These are phyloP conservation scores for Hemibagrus wyckioides DNA, from an alignment of 2,113 vertebrate genomes.

Conservation along the genomic window DNA sequence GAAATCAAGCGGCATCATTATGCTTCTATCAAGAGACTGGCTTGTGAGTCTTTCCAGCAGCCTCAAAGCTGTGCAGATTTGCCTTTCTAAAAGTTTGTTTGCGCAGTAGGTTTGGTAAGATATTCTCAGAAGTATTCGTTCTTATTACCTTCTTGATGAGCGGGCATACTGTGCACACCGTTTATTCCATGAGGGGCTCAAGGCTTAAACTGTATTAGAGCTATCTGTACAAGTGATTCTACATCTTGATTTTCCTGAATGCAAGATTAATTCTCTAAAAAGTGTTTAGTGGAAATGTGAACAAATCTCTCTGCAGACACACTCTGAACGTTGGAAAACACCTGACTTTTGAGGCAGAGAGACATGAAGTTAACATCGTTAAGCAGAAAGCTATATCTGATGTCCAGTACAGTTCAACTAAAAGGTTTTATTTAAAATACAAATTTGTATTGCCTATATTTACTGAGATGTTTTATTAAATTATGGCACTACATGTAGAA, in stretches of 20 bases:
- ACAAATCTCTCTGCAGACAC: not conserved
- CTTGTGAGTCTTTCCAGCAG: conserved; percentile 43
- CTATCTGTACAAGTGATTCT: not conserved
- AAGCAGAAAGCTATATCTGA: not conserved
- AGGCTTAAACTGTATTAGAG: not conserved
- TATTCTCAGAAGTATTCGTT: conserved; percentile 4
- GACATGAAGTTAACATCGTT: not conserved
- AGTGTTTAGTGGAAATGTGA: not conserved
- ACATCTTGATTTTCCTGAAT: not conserved
- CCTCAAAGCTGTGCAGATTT: not conserved
- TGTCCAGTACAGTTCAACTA: not conserved
- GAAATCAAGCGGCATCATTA: conserved; percentile 54
- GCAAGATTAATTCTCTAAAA: not conserved
- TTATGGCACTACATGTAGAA: not conserved
- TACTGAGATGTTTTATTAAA: not conserved
- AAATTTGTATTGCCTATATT: not conserved
- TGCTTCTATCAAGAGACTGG: conserved; percentile 59
- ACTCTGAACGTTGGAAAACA: not conserved
- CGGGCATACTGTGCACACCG: not conserved
- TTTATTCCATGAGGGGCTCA: not conserved
- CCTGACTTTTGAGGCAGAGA: not conserved
- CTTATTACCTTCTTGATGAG: not conserved
- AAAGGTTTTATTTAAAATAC: not conserved
- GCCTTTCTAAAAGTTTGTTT: not conserved
- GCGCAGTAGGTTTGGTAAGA: not conserved